phyloP scores from a whole-genome alignment of 2,113 vertebrate species.

The Boleophthalmus pectinirostris region DNA sequence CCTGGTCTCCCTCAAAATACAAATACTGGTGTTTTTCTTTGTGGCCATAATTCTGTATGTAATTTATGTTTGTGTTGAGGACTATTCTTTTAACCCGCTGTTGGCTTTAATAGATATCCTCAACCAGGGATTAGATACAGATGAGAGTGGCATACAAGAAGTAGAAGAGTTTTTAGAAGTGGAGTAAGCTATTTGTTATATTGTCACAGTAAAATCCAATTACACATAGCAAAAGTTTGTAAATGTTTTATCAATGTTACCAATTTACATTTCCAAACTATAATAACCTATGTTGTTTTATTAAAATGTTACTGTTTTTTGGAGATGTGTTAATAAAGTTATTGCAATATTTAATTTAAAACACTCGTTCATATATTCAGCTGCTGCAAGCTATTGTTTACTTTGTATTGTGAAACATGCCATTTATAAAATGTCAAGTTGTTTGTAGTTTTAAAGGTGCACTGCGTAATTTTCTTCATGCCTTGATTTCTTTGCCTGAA shows the following conservation, averaged over 20 bases:
- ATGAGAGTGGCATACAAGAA: constrained; percentile 28
- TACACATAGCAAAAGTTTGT: background rate
- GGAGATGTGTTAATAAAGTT: background rate
- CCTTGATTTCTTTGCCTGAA: too few relatives aligned
- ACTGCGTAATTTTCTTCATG: too few relatives aligned
- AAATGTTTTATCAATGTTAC: background rate
- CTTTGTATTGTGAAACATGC: background rate
- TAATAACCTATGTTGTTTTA: background rate
- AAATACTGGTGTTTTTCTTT: constrained; percentile 70
- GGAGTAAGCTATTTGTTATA: constrained; percentile 12
- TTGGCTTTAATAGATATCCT: constrained; percentile 39
- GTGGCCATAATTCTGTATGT: constrained; percentile 73
- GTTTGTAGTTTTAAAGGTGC: background rate
- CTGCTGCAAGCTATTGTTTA: background rate
- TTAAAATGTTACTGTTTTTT: background rate
- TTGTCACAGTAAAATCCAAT: background rate
- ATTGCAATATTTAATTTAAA: background rate
- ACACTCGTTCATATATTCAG: background rate
- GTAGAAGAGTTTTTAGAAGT: constrained; percentile 11
- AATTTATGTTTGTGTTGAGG: constrained; percentile 69
- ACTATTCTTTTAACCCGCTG: constrained; percentile 40
- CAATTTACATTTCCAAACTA: background rate
- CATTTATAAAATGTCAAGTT: background rate
- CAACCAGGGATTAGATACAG: constrained; percentile 14
- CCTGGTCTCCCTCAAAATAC: constrained; percentile 69